A percentile compares a stretch with the other conserved stretches of the same genome.
Evolutionary conservation across 2,113 vertebrate genomes (phyloP).

Genomic region (Chionomys nivalis): DNA sequence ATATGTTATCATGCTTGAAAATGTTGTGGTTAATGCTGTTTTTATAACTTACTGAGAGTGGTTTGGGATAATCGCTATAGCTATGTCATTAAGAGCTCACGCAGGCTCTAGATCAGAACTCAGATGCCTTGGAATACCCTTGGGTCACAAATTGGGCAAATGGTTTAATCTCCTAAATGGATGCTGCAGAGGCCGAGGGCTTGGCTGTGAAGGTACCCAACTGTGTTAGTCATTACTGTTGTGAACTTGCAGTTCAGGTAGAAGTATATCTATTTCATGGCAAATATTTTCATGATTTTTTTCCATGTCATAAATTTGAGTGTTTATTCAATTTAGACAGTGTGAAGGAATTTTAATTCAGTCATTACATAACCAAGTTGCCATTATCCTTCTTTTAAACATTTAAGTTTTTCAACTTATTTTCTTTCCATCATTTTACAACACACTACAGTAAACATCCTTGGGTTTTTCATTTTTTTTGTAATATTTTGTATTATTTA

Average conservation of each 20-base stretch:
- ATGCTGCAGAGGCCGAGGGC: too few relatives aligned
- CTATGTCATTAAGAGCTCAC: not conserved
- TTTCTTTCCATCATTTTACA: not conserved
- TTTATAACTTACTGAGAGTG: not conserved
- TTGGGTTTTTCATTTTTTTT: slow-evolving; percentile 1
- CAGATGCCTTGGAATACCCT: not conserved
- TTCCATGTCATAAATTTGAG: slow-evolving; percentile 27
- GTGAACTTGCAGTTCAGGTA: not conserved
- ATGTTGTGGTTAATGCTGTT: not conserved
- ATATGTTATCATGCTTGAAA: not conserved
- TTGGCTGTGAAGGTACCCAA: not conserved
- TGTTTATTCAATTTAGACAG: not conserved
- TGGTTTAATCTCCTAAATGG: not conserved
- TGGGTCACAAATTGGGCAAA: not conserved
- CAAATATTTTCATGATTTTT: slow-evolving; percentile 21
- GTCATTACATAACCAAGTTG: not conserved
- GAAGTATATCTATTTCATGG: slow-evolving; percentile 17
- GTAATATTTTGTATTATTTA: not conserved
- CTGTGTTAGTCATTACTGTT: not conserved
- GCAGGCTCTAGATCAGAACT: not conserved
- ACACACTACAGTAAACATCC: not conserved
- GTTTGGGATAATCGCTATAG: not conserved
- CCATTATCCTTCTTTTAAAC: not conserved
- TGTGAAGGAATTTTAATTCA: slow-evolving; percentile 30
- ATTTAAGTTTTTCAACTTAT: not conserved